These are phyloP conservation scores for Brachionichthys hirsutus DNA, from an alignment of 2,113 vertebrate genomes.

Conservation along the genomic window DNA sequence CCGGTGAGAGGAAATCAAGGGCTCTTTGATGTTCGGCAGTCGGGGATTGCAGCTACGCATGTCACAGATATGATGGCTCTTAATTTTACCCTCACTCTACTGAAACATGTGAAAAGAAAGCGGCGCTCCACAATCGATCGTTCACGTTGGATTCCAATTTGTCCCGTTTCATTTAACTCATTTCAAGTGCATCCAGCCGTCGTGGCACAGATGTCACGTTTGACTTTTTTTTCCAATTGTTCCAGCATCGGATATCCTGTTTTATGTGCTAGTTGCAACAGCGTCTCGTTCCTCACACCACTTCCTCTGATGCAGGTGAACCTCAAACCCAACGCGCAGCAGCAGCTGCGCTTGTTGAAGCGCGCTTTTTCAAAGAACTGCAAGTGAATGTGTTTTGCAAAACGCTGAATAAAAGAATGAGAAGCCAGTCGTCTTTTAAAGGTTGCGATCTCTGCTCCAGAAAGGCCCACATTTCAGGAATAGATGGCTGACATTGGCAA, in stretches of 20 bases:
- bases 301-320: constrained; percentile 74
- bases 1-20: constrained; percentile 56
- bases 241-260: constrained; percentile 75
- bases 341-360: constrained; percentile 58
- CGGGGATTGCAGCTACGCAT: constrained; percentile 41
- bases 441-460: constrained; percentile 32
- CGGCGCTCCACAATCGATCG: constrained; percentile 25
- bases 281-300: constrained; percentile 59
- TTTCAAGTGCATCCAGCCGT: constrained; percentile 6
- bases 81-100: constrained; percentile 42
- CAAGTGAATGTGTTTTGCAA: constrained; percentile 17
- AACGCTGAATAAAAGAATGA: constrained; percentile 25
- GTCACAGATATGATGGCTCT: constrained; percentile 52
- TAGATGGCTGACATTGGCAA: not conserved
- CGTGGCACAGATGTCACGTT: constrained; percentile 15
- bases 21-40: constrained; percentile 64
- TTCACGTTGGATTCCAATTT: constrained; percentile 18
- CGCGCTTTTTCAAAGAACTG: constrained; percentile 45
- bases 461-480: constrained; percentile 57
- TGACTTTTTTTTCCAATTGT: constrained; percentile 54
- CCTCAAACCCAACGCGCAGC: constrained; percentile 57
- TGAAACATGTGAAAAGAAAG: constrained; percentile 36
- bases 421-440: constrained; percentile 15
- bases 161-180: constrained; percentile 6
- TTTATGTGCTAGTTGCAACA: constrained; percentile 64